Conservation (phyloP, 2,797 vertebrate genomes). For the Scleropages formosus region DNA sequence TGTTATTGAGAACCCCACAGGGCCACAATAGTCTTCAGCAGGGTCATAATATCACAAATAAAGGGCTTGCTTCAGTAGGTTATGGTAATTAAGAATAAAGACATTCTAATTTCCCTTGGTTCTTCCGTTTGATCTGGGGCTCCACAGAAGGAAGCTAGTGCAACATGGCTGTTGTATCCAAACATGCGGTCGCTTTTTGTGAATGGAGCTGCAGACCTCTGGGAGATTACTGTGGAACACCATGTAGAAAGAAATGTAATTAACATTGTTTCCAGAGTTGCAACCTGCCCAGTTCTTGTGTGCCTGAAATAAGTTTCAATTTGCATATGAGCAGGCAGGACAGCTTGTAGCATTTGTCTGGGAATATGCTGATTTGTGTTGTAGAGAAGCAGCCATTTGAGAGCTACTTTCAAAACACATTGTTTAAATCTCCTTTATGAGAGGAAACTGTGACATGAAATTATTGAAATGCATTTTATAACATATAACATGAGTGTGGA, state of each 20-base stretch:
- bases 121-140: background rate
- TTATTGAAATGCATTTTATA: too few relatives aligned
- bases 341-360: background rate
- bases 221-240: background rate
- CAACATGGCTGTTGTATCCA: background rate
- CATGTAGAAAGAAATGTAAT: background rate
- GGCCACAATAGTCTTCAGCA: too few relatives aligned
- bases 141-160: background rate
- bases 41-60: background rate
- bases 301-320: too few relatives aligned
- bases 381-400: too few relatives aligned
- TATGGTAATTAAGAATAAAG: conserved; percentile 3
- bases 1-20: too few relatives aligned
- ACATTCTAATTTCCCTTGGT: background rate
- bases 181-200: background rate
- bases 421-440: too few relatives aligned
- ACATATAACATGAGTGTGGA: too few relatives aligned
- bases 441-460: too few relatives aligned
- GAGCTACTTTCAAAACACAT: too few relatives aligned
- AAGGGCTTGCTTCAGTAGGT: background rate
- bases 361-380: background rate
- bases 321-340: too few relatives aligned
- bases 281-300: background rate
- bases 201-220: background rate
- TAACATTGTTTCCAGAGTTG: background rate